phyloP scores from a whole-genome alignment of 2,888 invertebrate species.

The Cepaea hortensis region DNA sequence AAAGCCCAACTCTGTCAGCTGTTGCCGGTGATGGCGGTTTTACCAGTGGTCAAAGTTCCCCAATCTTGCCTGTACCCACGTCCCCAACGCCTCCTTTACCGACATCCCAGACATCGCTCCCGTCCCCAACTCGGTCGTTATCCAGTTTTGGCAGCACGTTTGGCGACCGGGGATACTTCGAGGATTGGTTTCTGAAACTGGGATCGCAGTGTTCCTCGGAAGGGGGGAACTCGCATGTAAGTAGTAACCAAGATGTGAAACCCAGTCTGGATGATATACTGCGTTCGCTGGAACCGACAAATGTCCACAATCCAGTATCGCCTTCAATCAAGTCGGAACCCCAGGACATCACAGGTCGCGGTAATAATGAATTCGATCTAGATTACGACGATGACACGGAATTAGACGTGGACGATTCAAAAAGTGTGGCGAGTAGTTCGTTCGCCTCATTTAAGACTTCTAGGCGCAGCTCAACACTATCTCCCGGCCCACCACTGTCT shows the following conservation, averaged over 20 bases:
- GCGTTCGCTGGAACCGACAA: conserved; percentile 36
- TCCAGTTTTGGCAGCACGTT: conserved; percentile 51
- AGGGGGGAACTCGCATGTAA: neutral
- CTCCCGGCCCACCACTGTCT: conserved; percentile 34
- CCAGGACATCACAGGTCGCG: conserved; percentile 41
- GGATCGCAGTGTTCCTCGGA: conserved; percentile 46
- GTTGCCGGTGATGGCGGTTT: conserved; percentile 18
- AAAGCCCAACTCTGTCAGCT: conserved; percentile 49
- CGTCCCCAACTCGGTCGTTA: conserved; percentile 46
- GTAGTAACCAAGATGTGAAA: conserved; percentile 35
- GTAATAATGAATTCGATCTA: conserved; percentile 47
- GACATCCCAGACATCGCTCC: conserved; percentile 41
- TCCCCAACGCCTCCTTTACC: conserved; percentile 43
- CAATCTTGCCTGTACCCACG: conserved; percentile 41
- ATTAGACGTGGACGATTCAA: conserved; percentile 28
- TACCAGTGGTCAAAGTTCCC: conserved; percentile 38
- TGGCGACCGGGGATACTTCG: conserved; percentile 49
- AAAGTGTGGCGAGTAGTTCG: conserved; percentile 27
- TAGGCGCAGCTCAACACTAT: conserved; percentile 15
- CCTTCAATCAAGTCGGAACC: conserved; percentile 47
- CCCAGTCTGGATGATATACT: conserved; percentile 42
- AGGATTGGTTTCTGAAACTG: conserved; percentile 47
- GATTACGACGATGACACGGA: conserved; percentile 47
- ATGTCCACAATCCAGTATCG: conserved; percentile 44
- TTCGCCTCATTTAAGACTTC: neutral